Base-by-base conservation (phyloP, 2,113 vertebrate genomes). In the Channa argus region DNA sequence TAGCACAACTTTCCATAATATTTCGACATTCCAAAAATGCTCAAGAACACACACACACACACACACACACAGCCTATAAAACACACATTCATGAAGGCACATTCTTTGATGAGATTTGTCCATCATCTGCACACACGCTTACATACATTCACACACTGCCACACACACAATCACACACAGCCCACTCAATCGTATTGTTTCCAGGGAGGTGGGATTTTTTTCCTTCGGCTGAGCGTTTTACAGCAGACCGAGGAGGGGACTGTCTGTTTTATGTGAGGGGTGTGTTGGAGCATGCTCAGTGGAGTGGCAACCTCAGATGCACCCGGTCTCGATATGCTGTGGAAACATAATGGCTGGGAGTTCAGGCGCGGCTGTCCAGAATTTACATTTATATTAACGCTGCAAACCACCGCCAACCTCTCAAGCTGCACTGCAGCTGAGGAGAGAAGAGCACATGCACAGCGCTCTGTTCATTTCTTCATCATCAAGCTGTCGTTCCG, bases 331-430 rank as follows among this genome's bases (percentile, higher is more conserved):
- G 11, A 37, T 45, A 1, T 10, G 75, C 77, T 15, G 74, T 58
- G 65, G 71, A 68, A 81, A 68, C 80, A 66, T 72, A 77, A 83
- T 79, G 79, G 79, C 71, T 72, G 70, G 62, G 78, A 61, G 85
- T 80, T 86, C 84, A 85, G 82, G 49, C 60, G 36, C 80, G 85
- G 60, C 70, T 59, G 75, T 82, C 71, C 78, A 59, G 11, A 55
- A 88, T 90, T 90, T 86, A 84, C 86, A 88, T 90, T 88, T 88
- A 82, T 84, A 88, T 90, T 80, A 80, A 77, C 11, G 65, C 73
- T 50, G 65, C 56, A 50, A 44, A 13, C 51, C 68, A 71, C 63
- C 45, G 15, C 5, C 44, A 24, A 24, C 24, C 24, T 24, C 44
- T 13, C 37, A 62, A 71, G 61, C 77, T 77, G 76, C 79, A 76